A percentile compares a stretch with the other conserved stretches of the same genome.
These are phyloP conservation scores for Aphrocallistes beatrix DNA, from an alignment of 37 sponge, comb jelly and placozoan genomes.

Conservation along the genomic window DNA sequence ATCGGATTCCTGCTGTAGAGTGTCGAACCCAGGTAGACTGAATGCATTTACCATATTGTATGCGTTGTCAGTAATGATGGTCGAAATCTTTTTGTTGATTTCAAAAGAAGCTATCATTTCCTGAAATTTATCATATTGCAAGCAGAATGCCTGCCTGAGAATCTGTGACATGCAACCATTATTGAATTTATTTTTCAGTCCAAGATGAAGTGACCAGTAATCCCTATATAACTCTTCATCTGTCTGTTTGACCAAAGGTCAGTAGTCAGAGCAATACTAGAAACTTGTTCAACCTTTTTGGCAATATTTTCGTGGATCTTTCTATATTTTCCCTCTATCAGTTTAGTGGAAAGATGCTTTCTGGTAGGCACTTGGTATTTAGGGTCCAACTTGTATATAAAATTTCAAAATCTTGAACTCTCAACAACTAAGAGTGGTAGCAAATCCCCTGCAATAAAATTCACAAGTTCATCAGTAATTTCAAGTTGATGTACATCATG, in stretches of 20 bases:
- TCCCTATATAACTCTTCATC: constrained; percentile 24
- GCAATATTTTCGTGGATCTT: not conserved
- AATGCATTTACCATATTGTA: constrained; percentile 18
- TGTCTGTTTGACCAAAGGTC: constrained; percentile 31
- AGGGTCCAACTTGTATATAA: constrained; percentile 18
- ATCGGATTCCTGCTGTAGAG: constrained; percentile 20
- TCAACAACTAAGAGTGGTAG: constrained; percentile 25
- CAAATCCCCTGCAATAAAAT: constrained; percentile 23
- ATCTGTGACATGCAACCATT: constrained; percentile 20
- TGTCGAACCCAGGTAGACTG: constrained; percentile 10
- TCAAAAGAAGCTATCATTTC: constrained; percentile 18
- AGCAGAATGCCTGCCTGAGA: constrained; percentile 20
- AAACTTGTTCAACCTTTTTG: not conserved
- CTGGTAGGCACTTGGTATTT: constrained; percentile 17
- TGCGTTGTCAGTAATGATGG: constrained; percentile 16
- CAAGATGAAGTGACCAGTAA: constrained; percentile 25
- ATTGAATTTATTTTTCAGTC: constrained; percentile 19
- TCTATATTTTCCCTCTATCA: constrained; percentile 18
- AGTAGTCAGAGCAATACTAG: constrained; percentile 12
- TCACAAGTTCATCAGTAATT: constrained; percentile 22
- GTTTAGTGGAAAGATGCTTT: constrained; percentile 25
- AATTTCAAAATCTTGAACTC: constrained; percentile 19
- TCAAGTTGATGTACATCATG: constrained; percentile 21
- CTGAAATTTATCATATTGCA: constrained; percentile 11
- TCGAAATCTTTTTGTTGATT: constrained; percentile 11